Base-by-base conservation (phyloP, 2,113 vertebrate genomes). In the Bombycilla garrulus region DNA sequence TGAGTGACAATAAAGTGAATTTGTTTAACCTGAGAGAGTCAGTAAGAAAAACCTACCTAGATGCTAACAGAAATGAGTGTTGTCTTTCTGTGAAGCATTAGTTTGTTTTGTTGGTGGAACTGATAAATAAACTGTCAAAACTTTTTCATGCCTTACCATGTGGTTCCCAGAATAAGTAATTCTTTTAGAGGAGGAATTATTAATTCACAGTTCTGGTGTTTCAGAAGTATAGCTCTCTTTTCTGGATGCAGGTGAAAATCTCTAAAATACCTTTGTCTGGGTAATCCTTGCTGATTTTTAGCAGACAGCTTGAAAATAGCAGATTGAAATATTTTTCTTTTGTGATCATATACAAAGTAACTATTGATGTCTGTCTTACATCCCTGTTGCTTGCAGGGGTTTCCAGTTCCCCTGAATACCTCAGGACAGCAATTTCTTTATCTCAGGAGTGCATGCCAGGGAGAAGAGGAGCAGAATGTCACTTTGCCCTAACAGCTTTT, bases 51-150 rank as follows among this genome's bases (percentile, higher is more conserved):
- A 24, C 11, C 13, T 40, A 31, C 38, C 70, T 53, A 70, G 53
- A 78, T 81, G 65, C 66, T 85, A 80, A 66, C 9, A 81, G 40
- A 94, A 81, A 62, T 28, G 2, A 76, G 12, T 69, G 72, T 70
- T 88, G 73, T 44, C 22, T 82, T 79, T 91, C 70, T 33, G 29
- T 25, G 76, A 92, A 95, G 81, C 31, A 38, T 62, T 83, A 7
- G 83, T 65, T 96, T 76, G 31, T 83, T 95, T 77, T 88, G 31
- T 74, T 89, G 72, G 77, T 80, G 77, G n/a, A 81, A 81, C 56
- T 61, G 77, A 93, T 54, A 57, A 93, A 93, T 86, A 88, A 86
- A 81, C 80, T 92, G 89, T 88, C 58, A 81, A 80, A 95, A 95
- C 60, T 86, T 36, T 88, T 86, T 84, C 71, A 64, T 89, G 87